Percentiles rank a stretch among this genome's conserved stretches.
phyloP scores from a whole-genome alignment of 2,113 vertebrate genomes.

The Caranx melampygus region DNA sequence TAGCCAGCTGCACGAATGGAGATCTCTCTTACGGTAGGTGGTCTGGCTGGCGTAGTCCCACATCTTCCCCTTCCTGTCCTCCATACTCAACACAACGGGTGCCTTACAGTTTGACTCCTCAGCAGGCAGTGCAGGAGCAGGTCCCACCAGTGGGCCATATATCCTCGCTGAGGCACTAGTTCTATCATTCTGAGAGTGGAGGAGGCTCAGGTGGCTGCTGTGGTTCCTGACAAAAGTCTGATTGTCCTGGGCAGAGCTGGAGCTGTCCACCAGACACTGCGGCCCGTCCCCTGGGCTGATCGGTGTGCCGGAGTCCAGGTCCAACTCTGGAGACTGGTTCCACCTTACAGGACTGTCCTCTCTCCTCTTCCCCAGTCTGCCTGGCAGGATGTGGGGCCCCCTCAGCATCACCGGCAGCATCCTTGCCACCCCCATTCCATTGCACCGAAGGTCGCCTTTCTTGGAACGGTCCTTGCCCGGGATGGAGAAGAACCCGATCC shows the following conservation, averaged over 20 bases:
- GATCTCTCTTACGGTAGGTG: slow-evolving; percentile 60
- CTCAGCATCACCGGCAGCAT: slow-evolving; percentile 72
- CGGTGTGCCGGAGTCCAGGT: slow-evolving; percentile 18
- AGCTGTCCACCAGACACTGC: slow-evolving; percentile 45
- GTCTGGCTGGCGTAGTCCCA: slow-evolving; percentile 66
- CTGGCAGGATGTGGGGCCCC: slow-evolving; percentile 71
- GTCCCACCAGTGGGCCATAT: slow-evolving; percentile 55
- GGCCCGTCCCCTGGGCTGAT: slow-evolving; percentile 11
- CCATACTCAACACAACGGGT: slow-evolving; percentile 60
- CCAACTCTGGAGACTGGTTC: slow-evolving; percentile 66
- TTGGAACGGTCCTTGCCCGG: slow-evolving; percentile 66
- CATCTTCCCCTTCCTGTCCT: slow-evolving; percentile 66
- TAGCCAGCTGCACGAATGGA: slow-evolving; percentile 68
- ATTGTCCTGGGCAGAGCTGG: slow-evolving; percentile 64
- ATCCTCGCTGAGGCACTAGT: slow-evolving; percentile 69
- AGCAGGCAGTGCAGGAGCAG: slow-evolving; percentile 50
- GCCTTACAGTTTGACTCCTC: slow-evolving; percentile 67
- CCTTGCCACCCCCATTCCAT: slow-evolving; percentile 71
- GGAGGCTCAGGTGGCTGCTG: slow-evolving; percentile 35
- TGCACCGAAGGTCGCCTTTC: slow-evolving; percentile 63
- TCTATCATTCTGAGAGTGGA: slow-evolving; percentile 43
- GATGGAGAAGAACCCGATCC: slow-evolving; percentile 73
- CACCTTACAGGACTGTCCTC: slow-evolving; percentile 65
- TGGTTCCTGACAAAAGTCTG: slow-evolving; percentile 60
- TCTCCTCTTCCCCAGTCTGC: slow-evolving; percentile 60